Evolutionary conservation across 2,113 vertebrate genomes (phyloP).

Genomic region (Polypterus senegalus): DNA sequence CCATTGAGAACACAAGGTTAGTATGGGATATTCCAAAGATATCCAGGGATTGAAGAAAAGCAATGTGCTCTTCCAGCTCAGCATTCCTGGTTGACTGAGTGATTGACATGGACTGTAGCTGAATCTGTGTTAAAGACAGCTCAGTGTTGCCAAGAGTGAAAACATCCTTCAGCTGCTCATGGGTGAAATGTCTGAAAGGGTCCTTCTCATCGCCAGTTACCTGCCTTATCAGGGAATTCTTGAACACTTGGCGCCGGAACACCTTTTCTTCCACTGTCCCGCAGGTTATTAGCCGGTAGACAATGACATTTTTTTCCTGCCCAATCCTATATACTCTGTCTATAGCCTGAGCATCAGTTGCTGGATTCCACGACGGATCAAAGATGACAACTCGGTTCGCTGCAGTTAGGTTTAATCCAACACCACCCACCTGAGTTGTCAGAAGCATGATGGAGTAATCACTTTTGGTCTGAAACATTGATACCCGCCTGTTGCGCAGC

Average conservation of each 20-base stretch:
- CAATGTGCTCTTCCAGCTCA: slow-evolving; percentile 51
- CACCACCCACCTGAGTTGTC: slow-evolving; percentile 56
- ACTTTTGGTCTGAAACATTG: slow-evolving; percentile 39
- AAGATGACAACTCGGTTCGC: slow-evolving; percentile 64
- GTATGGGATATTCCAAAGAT: slow-evolving; percentile 68
- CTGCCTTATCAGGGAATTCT: slow-evolving; percentile 59
- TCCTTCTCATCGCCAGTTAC: slow-evolving; percentile 61
- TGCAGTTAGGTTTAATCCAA: slow-evolving; percentile 58
- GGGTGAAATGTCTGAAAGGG: slow-evolving; percentile 55
- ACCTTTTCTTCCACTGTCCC: slow-evolving; percentile 68
- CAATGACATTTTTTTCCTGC: slow-evolving; percentile 57
- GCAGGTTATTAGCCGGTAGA: slow-evolving; percentile 62
- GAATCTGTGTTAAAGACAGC: slow-evolving; percentile 50
- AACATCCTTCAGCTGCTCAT: slow-evolving; percentile 60
- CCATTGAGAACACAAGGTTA: slow-evolving; percentile 45
- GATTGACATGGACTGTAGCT: slow-evolving; percentile 52
- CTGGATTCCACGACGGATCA: slow-evolving; percentile 70
- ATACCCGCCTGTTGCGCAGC: slow-evolving; percentile 51
- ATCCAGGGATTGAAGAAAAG: slow-evolving; percentile 44
- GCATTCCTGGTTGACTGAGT: slow-evolving; percentile 43
- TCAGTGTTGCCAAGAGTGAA: slow-evolving; percentile 48
- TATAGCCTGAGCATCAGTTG: slow-evolving; percentile 61
- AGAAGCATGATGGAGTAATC: slow-evolving; percentile 53
- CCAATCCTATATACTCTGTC: slow-evolving; percentile 64
- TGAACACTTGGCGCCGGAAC: slow-evolving; percentile 61